phyloP scores from a whole-genome alignment of 2,888 invertebrate species.

The Bembecia ichneumoniformis region DNA sequence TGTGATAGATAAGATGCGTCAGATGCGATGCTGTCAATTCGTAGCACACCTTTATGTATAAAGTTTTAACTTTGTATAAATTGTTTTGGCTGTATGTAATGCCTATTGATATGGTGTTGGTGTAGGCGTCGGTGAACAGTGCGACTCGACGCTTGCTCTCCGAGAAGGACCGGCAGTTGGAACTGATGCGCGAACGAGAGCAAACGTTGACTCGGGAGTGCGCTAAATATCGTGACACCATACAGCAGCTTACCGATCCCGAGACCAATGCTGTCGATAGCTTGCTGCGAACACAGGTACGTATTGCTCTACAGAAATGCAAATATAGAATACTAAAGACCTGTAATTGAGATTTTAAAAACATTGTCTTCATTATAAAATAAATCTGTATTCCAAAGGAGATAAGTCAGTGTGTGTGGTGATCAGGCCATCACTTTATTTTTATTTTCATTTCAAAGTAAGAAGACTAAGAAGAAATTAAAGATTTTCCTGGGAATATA shows the following conservation, averaged over 20 bases:
- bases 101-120: neutral
- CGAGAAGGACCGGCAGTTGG: constrained; percentile 81
- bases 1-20: too few species aligned
- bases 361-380: too few species aligned
- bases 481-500: too few species aligned
- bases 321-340: too few species aligned
- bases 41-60: too few species aligned
- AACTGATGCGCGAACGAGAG: constrained; percentile 75
- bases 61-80: neutral
- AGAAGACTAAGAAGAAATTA: too few species aligned
- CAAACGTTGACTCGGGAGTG: constrained; percentile 74
- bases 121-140: constrained; percentile 71
- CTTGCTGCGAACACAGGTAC: constrained; percentile 57
- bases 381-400: too few species aligned
- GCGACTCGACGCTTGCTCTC: constrained; percentile 75
- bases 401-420: too few species aligned
- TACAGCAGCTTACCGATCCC: constrained; percentile 77
- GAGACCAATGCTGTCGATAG: constrained; percentile 71
- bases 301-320: constrained; percentile 23
- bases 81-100: neutral
- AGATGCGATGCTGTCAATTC: too few species aligned
- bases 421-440: too few species aligned
- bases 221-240: constrained; percentile 76
- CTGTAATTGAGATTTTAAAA: too few species aligned
- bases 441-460: too few species aligned